Percentiles rank a stretch among this genome's conserved stretches.
Conservation (phyloP, 2,797 vertebrate species). For the Prunella strophiata region DNA sequence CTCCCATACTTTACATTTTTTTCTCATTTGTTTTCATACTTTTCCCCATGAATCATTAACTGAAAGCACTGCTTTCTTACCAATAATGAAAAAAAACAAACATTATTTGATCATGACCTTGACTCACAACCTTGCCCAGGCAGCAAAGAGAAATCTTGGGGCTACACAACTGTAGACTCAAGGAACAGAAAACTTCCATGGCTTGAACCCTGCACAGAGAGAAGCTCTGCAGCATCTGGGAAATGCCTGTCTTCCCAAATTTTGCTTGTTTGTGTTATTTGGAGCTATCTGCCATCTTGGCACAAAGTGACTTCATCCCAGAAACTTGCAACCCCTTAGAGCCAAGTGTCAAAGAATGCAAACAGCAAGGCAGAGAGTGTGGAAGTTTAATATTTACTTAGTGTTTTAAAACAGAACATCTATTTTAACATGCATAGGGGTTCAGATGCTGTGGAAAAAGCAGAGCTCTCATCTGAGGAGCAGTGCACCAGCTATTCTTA, state of each 20-base stretch:
- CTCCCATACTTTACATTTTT: neutral
- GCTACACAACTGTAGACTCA: neutral
- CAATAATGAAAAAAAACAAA: neutral
- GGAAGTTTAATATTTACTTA: conserved; percentile 38
- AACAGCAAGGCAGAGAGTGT: neutral
- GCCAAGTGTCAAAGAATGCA: conserved; percentile 27
- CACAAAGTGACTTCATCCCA: conserved; percentile 5
- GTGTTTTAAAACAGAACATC: conserved; percentile 46
- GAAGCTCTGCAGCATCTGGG: neutral
- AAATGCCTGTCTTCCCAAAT: neutral
- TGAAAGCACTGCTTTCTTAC: neutral
- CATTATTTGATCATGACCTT: neutral
- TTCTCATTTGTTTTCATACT: neutral
- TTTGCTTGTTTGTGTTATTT: neutral
- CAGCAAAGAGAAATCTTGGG: neutral
- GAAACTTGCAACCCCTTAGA: neutral
- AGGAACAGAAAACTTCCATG: neutral
- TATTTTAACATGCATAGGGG: neutral
- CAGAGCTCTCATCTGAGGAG: neutral
- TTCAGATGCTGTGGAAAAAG: neutral
- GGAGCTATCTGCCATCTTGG: neutral
- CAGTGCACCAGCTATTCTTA: neutral
- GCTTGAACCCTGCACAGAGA: neutral
- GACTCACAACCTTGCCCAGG: neutral
- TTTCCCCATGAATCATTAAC: neutral